Evolutionary conservation across 2,113 vertebrate species (phyloP).

Genomic region (Mungos mungo): DNA sequence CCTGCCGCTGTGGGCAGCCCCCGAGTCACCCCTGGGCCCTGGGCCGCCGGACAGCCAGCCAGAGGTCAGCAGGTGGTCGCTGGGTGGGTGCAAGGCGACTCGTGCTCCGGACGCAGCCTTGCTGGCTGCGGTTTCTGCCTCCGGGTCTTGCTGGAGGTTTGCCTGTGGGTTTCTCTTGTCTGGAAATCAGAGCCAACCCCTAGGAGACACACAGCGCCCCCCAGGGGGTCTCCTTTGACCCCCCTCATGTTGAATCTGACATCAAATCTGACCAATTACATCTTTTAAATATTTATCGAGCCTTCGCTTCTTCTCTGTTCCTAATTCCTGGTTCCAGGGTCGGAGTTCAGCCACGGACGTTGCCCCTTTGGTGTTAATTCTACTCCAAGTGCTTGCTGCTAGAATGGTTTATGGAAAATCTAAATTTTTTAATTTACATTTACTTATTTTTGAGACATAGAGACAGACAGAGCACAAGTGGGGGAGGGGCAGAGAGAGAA

Average conservation of each 20-base stretch:
- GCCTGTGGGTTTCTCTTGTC: rapidly evolving
- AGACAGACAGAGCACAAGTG: too few relatives aligned
- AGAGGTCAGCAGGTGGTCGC: not conserved
- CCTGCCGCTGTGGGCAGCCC: conserved; percentile 19
- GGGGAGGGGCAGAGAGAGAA: too few relatives aligned
- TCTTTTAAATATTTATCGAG: not conserved
- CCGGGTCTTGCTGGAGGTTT: rapidly evolving
- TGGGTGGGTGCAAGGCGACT: rapidly evolving
- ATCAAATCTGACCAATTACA: rapidly evolving
- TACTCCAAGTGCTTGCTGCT: not conserved
- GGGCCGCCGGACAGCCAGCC: not conserved
- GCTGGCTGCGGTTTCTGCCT: rapidly evolving
- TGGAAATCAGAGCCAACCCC: not conserved
- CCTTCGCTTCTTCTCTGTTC: not conserved
- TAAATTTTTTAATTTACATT: too few relatives aligned
- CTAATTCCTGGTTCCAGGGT: not conserved
- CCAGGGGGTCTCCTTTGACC: not conserved
- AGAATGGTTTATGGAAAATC: not conserved
- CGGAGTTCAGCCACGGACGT: not conserved
- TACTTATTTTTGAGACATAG: too few relatives aligned
- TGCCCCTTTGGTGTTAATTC: not conserved
- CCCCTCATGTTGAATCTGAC: rapidly evolving
- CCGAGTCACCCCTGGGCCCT: not conserved
- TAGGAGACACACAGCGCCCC: not conserved
- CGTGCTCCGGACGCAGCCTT: rapidly evolving